Evolutionary conservation across 2,888 invertebrate species (phyloP).

Genomic region (Ochlodes sylvanus): DNA sequence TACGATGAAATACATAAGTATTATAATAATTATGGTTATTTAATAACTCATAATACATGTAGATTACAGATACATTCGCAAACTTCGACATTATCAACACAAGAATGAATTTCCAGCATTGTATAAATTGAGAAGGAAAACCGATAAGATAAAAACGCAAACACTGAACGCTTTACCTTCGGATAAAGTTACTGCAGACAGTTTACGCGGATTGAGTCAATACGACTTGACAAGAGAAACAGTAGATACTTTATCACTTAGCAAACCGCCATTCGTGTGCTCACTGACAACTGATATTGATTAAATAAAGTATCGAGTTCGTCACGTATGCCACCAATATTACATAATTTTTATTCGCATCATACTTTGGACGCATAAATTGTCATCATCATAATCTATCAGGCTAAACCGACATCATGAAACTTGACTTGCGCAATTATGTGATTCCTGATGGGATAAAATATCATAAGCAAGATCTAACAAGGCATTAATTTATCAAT

Average conservation of each 20-base stretch:
- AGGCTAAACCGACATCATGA: not conserved
- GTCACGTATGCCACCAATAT: constrained; percentile 23
- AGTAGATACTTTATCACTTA: constrained; percentile 23
- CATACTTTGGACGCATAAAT: not conserved
- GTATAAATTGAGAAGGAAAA: not conserved
- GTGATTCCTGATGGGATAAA: not conserved
- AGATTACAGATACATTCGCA: not conserved
- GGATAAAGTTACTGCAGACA: constrained; percentile 13
- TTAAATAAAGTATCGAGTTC: constrained; percentile 16
- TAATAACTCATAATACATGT: not conserved
- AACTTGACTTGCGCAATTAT: not conserved
- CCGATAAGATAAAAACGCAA: not conserved
- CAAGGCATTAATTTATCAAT: not conserved
- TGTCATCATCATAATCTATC: not conserved
- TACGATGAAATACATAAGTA: too few relatives aligned
- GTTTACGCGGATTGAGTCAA: constrained; percentile 12
- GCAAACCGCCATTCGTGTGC: constrained; percentile 17
- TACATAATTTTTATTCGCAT: constrained; percentile 3
- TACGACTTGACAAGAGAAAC: constrained; percentile 11
- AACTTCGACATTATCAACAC: not conserved
- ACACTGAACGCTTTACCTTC: not conserved
- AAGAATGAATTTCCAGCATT: not conserved
- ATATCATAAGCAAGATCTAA: not conserved
- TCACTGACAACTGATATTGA: constrained; percentile 15
- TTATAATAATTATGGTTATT: not conserved